Conservation (phyloP, 2,797 vertebrate species). For the Sebastiscus tertius region DNA sequence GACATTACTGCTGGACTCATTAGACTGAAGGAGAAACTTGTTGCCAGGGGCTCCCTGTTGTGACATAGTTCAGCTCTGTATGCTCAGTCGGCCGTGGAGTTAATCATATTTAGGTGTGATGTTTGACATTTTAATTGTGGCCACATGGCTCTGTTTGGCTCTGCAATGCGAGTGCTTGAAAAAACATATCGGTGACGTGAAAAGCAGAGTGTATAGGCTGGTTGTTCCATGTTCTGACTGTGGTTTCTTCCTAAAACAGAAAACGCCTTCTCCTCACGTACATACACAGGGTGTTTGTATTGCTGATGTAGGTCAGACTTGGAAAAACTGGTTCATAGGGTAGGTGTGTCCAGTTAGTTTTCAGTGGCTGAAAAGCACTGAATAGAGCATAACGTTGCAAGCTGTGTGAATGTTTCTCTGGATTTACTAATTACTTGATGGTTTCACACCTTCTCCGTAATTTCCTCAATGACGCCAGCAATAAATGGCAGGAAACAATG, state of each 20-base stretch:
- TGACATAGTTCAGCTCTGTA: not conserved
- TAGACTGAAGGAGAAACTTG: not conserved
- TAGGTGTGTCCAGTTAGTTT: constrained; percentile 72
- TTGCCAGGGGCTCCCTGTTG: constrained; percentile 12
- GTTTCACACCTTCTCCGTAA: constrained; percentile 14
- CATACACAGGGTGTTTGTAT: constrained; percentile 77
- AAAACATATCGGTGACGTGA: not conserved
- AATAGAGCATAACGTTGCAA: constrained; percentile 15
- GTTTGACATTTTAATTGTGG: not conserved
- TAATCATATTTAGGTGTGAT: not conserved
- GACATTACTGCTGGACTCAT: constrained; percentile 21
- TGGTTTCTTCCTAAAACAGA: constrained; percentile 63
- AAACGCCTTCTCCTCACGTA: constrained; percentile 64
- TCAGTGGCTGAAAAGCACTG: constrained; percentile 38
- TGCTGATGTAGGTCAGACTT: constrained; percentile 74
- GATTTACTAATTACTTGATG: not conserved
- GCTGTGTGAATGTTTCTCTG: constrained; percentile 11
- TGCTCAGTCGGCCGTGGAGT: not conserved
- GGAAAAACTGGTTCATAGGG: constrained; percentile 80
- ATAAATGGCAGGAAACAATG: constrained; percentile 2
- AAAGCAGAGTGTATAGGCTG: not conserved
- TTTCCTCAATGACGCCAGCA: constrained; percentile 23
- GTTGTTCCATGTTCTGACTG: constrained; percentile 48
- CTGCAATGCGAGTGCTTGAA: not conserved
- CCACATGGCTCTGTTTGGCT: not conserved